phyloP scores from a whole-genome alignment of 2,888 invertebrate species.

The Eupeodes latifasciatus region DNA sequence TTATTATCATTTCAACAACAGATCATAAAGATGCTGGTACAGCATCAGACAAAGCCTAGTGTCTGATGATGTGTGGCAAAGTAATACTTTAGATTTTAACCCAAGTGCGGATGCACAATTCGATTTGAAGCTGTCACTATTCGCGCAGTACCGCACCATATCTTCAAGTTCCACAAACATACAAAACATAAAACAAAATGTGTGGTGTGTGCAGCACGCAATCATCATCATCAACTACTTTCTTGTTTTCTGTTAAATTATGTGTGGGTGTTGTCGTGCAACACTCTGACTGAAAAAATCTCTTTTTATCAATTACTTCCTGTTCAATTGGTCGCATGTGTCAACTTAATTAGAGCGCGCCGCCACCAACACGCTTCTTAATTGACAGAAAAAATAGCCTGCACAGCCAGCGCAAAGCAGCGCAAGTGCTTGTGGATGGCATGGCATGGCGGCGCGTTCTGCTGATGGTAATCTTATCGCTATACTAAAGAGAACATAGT shows the following conservation, averaged over 20 bases:
- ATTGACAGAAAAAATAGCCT: conserved; percentile 64
- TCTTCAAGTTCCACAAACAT: not conserved
- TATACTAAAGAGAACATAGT: not conserved
- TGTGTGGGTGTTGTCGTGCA: conserved; percentile 48
- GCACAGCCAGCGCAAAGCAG: conserved; percentile 26
- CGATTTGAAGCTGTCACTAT: conserved; percentile 71
- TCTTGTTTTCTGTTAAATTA: conserved; percentile 46
- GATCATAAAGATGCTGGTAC: conserved; percentile 39
- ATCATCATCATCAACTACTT: conserved; percentile 23
- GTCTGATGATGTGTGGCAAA: not conserved
- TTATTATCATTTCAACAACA: conserved; percentile 11
- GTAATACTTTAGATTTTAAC: conserved; percentile 58
- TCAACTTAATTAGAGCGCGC: conserved; percentile 76
- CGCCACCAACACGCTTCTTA: conserved; percentile 76
- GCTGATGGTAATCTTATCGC: conserved; percentile 35
- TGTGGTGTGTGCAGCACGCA: conserved; percentile 56
- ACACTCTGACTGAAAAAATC: conserved; percentile 58
- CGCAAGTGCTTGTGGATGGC: conserved; percentile 23
- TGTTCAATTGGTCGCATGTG: conserved; percentile 76
- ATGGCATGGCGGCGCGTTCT: not conserved
- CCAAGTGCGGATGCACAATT: conserved; percentile 73
- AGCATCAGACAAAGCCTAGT: not conserved
- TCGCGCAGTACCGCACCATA: conserved; percentile 23
- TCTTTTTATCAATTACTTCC: conserved; percentile 76
- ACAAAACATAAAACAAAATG: conserved; percentile 14